phyloP scores from a whole-genome alignment of 2,113 vertebrate species.

The Microcebus jonahi region DNA sequence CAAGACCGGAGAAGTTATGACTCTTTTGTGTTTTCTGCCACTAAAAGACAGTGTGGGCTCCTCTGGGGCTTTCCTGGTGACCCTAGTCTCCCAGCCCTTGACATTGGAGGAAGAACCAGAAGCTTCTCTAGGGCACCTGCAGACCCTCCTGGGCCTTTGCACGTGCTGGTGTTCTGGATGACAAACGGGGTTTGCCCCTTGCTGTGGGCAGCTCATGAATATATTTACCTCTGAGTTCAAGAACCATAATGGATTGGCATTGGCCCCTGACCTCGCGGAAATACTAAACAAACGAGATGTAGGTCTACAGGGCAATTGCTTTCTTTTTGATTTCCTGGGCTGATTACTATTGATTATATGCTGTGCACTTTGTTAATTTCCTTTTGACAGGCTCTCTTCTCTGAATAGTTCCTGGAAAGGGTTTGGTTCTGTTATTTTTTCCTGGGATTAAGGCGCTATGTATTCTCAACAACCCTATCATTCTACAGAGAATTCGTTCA shows the following conservation, averaged over 20 bases:
- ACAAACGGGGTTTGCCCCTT: not conserved
- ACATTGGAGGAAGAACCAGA: not conserved
- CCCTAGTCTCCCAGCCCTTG: not conserved
- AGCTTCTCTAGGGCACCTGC: not conserved
- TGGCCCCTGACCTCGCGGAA: slow-evolving; percentile 37
- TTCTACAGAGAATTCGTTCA: not conserved
- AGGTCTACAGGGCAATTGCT: slow-evolving; percentile 47
- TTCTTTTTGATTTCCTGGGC: slow-evolving; percentile 66
- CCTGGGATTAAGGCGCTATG: not conserved
- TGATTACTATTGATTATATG: slow-evolving; percentile 74
- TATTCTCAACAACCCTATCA: not conserved
- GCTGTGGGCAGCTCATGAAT: not conserved
- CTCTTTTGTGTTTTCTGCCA: not conserved
- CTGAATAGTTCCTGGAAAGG: not conserved
- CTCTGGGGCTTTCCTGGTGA: too few relatives aligned
- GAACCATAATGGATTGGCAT: not conserved
- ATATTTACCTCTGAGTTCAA: slow-evolving; percentile 42
- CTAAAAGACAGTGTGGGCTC: not conserved
- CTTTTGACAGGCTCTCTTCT: slow-evolving; percentile 39
- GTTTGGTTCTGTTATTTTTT: not conserved
- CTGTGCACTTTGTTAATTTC: slow-evolving; percentile 61
- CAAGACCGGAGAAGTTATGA: not conserved
- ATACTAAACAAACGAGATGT: slow-evolving; percentile 52
- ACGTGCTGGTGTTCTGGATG: not conserved
- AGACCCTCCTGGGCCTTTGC: not conserved